Evolutionary conservation across 1,140 invertebrate species (phyloP).

Genomic region (Mesaphorura yosii): DNA sequence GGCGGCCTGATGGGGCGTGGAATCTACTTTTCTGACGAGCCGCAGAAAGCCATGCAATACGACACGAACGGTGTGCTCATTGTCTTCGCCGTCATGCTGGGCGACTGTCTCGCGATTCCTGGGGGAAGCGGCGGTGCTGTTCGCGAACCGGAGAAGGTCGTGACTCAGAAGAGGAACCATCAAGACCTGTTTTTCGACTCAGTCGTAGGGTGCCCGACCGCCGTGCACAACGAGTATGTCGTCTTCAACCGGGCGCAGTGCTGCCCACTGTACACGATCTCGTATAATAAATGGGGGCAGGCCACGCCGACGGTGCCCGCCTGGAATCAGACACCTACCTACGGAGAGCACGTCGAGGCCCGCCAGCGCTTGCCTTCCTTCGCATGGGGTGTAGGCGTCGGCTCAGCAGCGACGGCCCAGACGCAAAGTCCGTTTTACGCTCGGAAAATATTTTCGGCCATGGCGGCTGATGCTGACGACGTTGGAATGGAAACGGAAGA

Average conservation of each 20-base stretch:
- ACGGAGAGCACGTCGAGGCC: too few species aligned
- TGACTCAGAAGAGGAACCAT: not conserved
- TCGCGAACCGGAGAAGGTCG: not conserved
- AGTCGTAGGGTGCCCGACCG: not conserved
- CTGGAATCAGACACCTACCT: too few species aligned
- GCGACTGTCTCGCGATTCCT: constrained; percentile 3
- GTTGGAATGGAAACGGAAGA: too few species aligned
- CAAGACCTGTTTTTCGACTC: constrained; percentile 1
- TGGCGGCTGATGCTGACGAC: too few species aligned
- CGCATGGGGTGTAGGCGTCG: too few species aligned
- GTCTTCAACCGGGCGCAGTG: constrained; percentile 8
- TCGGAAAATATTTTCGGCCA: too few species aligned
- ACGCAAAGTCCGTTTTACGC: too few species aligned
- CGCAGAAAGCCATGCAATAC: not conserved
- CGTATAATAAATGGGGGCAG: too few species aligned
- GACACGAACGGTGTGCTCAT: not conserved
- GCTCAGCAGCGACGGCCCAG: too few species aligned
- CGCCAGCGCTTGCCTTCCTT: too few species aligned
- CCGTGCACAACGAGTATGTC: constrained; percentile 2
- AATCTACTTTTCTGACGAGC: constrained; percentile 7
- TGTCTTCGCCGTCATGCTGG: constrained; percentile 2
- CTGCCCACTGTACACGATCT: constrained; percentile 3
- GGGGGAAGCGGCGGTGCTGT: not conserved
- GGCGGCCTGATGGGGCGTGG: not conserved
- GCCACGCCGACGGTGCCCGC: too few species aligned